Conservation (phyloP, 2,888 invertebrate genomes). For the Melikaiella ostensackeni region DNA sequence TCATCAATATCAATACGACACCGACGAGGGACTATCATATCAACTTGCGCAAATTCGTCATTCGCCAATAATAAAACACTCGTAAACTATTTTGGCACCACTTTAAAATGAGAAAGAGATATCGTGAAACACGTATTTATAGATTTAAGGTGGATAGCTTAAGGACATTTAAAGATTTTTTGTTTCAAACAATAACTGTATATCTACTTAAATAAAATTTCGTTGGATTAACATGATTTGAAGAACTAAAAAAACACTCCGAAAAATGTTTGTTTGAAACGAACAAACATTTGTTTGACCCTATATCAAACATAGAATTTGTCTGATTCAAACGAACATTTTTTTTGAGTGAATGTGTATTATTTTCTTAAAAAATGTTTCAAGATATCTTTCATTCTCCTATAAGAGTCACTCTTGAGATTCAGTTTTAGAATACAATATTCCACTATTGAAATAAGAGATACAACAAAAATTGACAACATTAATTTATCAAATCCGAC, state of each 20-base stretch:
- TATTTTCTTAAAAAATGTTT: neutral
- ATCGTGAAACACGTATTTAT: neutral
- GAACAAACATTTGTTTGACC: neutral
- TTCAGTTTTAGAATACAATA: neutral
- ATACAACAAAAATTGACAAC: neutral
- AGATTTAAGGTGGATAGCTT: neutral
- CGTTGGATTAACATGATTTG: neutral
- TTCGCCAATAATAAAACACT: constrained; percentile 24
- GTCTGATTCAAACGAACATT: no score
- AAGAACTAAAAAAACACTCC: no score
- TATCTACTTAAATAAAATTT: neutral
- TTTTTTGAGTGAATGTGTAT: neutral
- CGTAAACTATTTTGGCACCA: constrained; percentile 28
- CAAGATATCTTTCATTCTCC: neutral
- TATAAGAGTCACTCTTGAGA: neutral
- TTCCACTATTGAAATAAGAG: neutral
- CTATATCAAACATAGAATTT: neutral
- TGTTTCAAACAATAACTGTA: neutral
- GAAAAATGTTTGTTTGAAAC: neutral
- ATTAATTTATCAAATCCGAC: neutral
- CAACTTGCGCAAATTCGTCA: constrained; percentile 1
- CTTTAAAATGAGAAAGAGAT: neutral
- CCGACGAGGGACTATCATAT: neutral
- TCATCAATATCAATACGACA: constrained; percentile 12
- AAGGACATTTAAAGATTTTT: neutral